phyloP scores from a whole-genome alignment of 2,797 vertebrate species.

The Emydoidea blandingii region DNA sequence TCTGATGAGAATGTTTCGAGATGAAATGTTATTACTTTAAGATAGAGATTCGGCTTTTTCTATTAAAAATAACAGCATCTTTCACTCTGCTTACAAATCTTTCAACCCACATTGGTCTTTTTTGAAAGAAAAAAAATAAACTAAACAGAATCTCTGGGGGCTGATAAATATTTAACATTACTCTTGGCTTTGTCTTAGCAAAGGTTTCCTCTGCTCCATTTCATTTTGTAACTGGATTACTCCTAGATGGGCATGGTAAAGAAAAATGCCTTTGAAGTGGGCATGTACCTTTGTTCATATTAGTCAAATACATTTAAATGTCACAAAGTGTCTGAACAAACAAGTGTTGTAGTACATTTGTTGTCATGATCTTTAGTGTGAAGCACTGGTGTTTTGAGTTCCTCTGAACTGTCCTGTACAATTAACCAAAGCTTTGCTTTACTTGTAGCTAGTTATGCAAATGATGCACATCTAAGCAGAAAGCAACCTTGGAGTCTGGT shows the following conservation, averaged over 20 bases:
- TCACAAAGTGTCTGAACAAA: background rate
- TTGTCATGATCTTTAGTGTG: constrained; percentile 42
- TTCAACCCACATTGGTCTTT: background rate
- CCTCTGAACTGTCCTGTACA: constrained; percentile 30
- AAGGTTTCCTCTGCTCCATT: background rate
- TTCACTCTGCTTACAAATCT: constrained; percentile 23
- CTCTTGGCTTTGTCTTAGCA: background rate
- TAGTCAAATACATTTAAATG: background rate
- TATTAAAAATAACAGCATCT: constrained; percentile 37
- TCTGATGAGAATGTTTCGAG: constrained; percentile 30
- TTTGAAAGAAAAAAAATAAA: background rate
- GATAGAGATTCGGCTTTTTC: constrained; percentile 12
- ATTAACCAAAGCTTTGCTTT: constrained; percentile 59
- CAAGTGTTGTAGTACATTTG: background rate
- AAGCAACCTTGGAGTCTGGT: constrained; percentile 25
- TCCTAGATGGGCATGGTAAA: background rate
- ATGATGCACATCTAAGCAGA: constrained; percentile 58
- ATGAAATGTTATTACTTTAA: constrained; percentile 35
- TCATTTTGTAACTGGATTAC: constrained; percentile 42
- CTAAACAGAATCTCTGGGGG: background rate
- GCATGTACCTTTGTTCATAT: background rate
- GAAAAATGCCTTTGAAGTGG: background rate
- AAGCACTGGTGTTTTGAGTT: constrained; percentile 47
- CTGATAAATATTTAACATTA: constrained; percentile 15
- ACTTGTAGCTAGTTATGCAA: constrained; percentile 59